Percentiles rank a stretch among this genome's conserved stretches.
Evolutionary conservation across 2,888 invertebrate genomes (phyloP).

Genomic region (Myopa tessellatipennis): DNA sequence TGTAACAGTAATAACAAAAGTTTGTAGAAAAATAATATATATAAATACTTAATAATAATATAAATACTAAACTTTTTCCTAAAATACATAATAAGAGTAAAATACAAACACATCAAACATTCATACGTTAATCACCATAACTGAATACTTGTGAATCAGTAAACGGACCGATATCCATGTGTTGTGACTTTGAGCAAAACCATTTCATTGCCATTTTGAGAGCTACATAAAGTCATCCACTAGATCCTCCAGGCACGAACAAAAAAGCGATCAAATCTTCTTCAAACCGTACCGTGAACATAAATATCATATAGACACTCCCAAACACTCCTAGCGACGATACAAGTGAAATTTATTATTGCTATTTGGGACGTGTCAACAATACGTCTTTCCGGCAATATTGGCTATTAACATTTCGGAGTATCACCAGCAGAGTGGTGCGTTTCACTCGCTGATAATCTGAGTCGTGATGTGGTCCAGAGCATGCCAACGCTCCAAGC

Average conservation of each 20-base stretch:
- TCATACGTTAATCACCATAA: too few relatives aligned
- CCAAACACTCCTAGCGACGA: slow-evolving; percentile 50
- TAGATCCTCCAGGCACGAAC: slow-evolving; percentile 50
- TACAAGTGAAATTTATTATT: background rate
- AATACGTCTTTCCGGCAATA: slow-evolving; percentile 48
- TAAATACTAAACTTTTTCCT: too few relatives aligned
- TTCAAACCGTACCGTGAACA: slow-evolving; percentile 53
- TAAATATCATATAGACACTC: slow-evolving; percentile 52
- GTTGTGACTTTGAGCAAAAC: slow-evolving; percentile 54
- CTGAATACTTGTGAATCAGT: slow-evolving; percentile 30
- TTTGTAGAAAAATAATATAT: too few relatives aligned
- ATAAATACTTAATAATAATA: too few relatives aligned
- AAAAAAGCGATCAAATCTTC: slow-evolving; percentile 49
- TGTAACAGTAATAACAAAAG: too few relatives aligned
- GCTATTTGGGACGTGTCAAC: too few relatives aligned
- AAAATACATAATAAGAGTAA: too few relatives aligned
- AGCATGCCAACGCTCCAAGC: too few relatives aligned
- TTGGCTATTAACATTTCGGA: slow-evolving; percentile 53
- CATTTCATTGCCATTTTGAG: slow-evolving; percentile 39
- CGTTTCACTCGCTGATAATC: slow-evolving; percentile 48
- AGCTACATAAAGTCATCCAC: slow-evolving; percentile 40
- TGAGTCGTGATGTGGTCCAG: slow-evolving; percentile 42
- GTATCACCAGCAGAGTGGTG: background rate
- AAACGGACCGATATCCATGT: slow-evolving; percentile 54
- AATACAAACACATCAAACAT: too few relatives aligned